phyloP scores from a whole-genome alignment of 2,888 invertebrate species.

The Nesidiocoris tenuis region DNA sequence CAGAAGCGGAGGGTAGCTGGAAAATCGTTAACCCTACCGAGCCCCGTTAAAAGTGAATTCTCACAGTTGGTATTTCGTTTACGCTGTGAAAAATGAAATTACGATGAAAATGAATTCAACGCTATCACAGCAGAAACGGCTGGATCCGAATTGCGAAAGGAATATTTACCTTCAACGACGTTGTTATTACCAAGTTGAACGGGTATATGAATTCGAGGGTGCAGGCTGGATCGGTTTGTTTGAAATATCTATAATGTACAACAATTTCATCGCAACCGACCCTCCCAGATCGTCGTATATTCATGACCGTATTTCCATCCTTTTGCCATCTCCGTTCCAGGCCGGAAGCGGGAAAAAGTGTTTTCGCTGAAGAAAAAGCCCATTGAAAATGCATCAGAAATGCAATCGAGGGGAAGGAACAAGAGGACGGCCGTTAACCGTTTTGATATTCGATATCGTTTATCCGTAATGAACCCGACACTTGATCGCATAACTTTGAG shows the following conservation, averaged over 20 bases:
- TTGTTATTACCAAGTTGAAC: neutral
- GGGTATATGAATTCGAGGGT: neutral
- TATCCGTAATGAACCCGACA: neutral
- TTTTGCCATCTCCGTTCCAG: neutral
- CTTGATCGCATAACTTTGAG: neutral
- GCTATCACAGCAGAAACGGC: neutral
- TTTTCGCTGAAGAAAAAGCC: neutral
- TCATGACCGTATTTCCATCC: constrained; percentile 16
- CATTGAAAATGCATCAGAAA: constrained; percentile 7
- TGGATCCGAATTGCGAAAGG: constrained; percentile 15
- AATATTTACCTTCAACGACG: neutral
- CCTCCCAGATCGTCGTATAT: constrained; percentile 19
- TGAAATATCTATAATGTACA: constrained; percentile 39
- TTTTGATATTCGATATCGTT: constrained; percentile 7
- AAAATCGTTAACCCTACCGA: too few species aligned
- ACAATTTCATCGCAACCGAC: neutral
- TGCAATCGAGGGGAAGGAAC: neutral
- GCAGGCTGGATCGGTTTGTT: constrained; percentile 17
- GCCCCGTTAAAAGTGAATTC: too few species aligned
- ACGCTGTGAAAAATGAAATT: neutral
- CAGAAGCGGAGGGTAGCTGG: too few species aligned
- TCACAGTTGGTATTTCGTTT: neutral
- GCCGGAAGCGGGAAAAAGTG: neutral
- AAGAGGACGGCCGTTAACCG: neutral
- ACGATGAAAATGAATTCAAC: neutral